Conservation (phyloP, 2,888 invertebrate genomes). For the Diaperis boleti region DNA sequence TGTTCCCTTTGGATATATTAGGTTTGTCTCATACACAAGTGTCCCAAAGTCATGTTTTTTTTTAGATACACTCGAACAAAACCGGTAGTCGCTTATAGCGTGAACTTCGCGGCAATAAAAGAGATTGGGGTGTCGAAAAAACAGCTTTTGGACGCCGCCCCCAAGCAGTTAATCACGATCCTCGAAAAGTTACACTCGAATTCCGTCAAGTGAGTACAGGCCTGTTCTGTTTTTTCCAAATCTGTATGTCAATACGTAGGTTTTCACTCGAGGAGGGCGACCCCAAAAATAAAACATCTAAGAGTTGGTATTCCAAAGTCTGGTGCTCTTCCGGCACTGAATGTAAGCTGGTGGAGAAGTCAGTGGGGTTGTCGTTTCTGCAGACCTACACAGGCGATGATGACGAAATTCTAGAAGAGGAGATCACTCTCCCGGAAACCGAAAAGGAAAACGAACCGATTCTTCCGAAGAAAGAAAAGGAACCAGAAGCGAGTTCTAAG, state of each 20-base stretch:
- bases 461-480: constrained; percentile 12
- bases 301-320: constrained; percentile 57
- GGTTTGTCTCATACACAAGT: constrained; percentile 49
- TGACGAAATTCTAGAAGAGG: too few relatives aligned
- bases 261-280: constrained; percentile 10
- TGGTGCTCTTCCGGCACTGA: constrained; percentile 54
- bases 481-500: constrained; percentile 21
- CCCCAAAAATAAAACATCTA: constrained; percentile 18
- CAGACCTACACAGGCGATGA: constrained; percentile 62
- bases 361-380: constrained; percentile 61
- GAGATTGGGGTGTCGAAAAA: constrained; percentile 50
- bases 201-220: constrained; percentile 37
- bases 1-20: constrained; percentile 55
- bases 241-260: constrained; percentile 4
- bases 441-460: neutral
- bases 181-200: constrained; percentile 50
- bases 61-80: constrained; percentile 57
- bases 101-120: constrained; percentile 50
- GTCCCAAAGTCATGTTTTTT: constrained; percentile 15
- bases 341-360: constrained; percentile 59
- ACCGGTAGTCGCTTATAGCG: constrained; percentile 57
- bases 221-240: neutral
- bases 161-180: constrained; percentile 47
- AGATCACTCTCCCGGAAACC: too few relatives aligned
- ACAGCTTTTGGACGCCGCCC: constrained; percentile 53